Evolutionary conservation across 2,113 vertebrate species (phyloP).

Genomic region (Ibidorhyncha struthersii): DNA sequence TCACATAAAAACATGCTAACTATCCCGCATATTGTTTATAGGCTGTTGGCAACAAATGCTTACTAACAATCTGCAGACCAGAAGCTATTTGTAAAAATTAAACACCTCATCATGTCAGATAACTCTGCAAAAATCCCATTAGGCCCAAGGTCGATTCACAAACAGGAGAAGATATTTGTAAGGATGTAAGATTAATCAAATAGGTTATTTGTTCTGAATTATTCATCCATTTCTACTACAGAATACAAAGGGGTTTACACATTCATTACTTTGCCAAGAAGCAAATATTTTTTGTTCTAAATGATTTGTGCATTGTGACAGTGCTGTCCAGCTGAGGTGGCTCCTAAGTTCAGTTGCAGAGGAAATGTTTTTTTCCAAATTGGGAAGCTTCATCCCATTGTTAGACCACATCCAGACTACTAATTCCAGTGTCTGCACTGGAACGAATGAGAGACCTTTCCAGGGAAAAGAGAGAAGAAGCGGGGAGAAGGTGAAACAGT

Average conservation of each 20-base stretch:
- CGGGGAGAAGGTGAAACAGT: background rate
- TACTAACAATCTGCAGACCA: background rate
- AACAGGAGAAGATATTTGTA: background rate
- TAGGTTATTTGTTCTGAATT: constrained; percentile 29
- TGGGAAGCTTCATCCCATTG: background rate
- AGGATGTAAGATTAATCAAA: constrained; percentile 29
- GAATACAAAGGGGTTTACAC: background rate
- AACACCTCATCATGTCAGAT: background rate
- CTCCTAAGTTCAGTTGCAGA: background rate
- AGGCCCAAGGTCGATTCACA: background rate
- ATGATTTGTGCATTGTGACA: background rate
- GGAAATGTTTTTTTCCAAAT: background rate
- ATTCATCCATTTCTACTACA: constrained; percentile 31
- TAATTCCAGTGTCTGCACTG: background rate
- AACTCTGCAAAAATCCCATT: constrained; percentile 17
- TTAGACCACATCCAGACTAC: background rate
- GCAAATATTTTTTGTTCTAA: background rate
- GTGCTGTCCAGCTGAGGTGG: background rate
- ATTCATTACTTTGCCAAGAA: background rate
- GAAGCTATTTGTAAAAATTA: constrained; percentile 22
- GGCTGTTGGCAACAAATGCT: background rate
- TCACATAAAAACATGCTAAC: background rate
- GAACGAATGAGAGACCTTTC: background rate
- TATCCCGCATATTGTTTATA: background rate
- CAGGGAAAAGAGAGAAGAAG: background rate